Evolutionary conservation across 2,797 vertebrate genomes (phyloP), one percentile per base, ranked within the genome.

Genomic region (Ibycter americanus): DNA sequence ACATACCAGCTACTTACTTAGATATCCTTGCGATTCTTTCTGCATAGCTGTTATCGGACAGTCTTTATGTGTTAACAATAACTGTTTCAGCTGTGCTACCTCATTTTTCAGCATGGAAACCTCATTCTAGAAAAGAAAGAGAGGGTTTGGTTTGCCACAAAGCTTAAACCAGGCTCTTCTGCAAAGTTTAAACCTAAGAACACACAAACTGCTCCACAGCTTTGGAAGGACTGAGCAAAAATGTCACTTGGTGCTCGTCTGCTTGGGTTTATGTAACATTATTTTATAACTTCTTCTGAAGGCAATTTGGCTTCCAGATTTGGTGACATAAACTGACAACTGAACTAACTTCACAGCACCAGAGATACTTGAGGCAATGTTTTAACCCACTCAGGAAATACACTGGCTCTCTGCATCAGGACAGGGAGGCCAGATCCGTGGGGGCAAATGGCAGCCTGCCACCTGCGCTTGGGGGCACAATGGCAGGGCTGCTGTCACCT

Each of bases 1-100:
- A 95, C 36, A 66, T 73, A 93, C 61, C 76, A 76, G 95, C 94
- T 98, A 99, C 99, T 99, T 99, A 99, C 99, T 99, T 98, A 99
- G 99, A 98, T 99, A 99, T 98, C 99, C 99, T 99, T 99, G 99
- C 36, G 99, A 99, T 94, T 99, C 99, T 98, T 99, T 99, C 98
- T 99, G 99, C 99, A 99, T 99, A 98, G 99, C 98, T 97, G 99
- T 99, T 98, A 99, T 99, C 76, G 99, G 99, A 98, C 99, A 99
- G 98, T 99, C 99, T 98, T 99, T 99, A 98, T 99, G 99, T 92
- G 99, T 99, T 98, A 99, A 98, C 98, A 99, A 98, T 96, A 99
- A 98, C 98, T 99, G 99, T 97, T 99, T 99, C 97, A 99, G 99
- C 98, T 99, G 99, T 93, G 99, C 99, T 98, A 99, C 99, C 97